Percentiles rank a stretch among this genome's conserved stretches.
Conservation (phyloP, 2,888 invertebrate species). For the Leucophora obtusa region DNA sequence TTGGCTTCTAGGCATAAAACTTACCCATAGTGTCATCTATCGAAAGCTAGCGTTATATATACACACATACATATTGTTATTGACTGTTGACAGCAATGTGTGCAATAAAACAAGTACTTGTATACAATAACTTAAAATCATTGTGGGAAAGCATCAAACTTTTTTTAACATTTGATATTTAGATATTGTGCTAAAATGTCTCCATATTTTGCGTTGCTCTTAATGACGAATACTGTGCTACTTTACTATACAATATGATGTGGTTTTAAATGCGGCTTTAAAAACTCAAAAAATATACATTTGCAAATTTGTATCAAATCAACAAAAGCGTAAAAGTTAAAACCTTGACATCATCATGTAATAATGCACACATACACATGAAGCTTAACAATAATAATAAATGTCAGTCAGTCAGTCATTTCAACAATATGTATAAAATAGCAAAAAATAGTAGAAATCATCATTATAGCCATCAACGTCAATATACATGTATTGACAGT, state of each 20-base stretch:
- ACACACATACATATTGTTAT: no score
- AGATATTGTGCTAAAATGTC: no score
- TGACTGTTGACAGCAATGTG: no score
- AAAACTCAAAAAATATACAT: neutral
- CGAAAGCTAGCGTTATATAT: no score
- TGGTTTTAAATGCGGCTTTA: constrained; percentile 31
- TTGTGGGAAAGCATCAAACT: no score
- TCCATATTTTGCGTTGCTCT: neutral
- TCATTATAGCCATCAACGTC: constrained; percentile 43
- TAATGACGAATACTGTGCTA: constrained; percentile 26
- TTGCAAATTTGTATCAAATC: constrained; percentile 49
- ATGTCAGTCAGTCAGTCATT: constrained; percentile 13
- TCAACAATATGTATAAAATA: constrained; percentile 32
- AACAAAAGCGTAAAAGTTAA: constrained; percentile 47
- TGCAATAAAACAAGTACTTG: no score
- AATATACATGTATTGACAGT: constrained; percentile 24
- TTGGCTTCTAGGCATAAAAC: no score
- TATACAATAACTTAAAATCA: no score
- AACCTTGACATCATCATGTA: constrained; percentile 49
- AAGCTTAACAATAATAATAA: constrained; percentile 19
- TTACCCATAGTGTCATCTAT: no score
- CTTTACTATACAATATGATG: constrained; percentile 17
- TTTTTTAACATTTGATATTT: no score
- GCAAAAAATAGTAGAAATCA: constrained; percentile 54
- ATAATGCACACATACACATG: neutral